Evolutionary conservation across 2,113 vertebrate genomes (phyloP), one percentile per base, ranked within the genome.

Genomic region (Oenanthe melanoleuca): DNA sequence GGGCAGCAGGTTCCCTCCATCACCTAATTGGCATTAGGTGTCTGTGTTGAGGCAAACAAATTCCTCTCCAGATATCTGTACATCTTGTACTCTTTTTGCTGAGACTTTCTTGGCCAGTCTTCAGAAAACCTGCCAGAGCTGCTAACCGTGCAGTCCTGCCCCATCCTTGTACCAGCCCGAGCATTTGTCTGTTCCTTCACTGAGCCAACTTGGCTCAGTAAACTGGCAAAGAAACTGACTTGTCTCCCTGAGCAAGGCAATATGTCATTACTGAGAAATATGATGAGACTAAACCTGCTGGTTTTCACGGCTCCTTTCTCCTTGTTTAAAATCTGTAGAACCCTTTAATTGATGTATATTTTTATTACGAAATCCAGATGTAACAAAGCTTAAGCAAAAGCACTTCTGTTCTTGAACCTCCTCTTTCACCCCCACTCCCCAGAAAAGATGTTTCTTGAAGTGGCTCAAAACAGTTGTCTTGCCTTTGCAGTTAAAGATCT

Each of bases 101-200:
- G 55, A 94, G 78, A 63, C 9, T 57, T 86, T 75, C 37, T 94
- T 89, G 90, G 63, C 50, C 23, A 42, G 1, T 57, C 45, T 89
- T 73, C 67, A 95, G 59, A 73, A 90, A 77, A 73, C 33, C 42
- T 83, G 63, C 29, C 23, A 77, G 33, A 73, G 82, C 67, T 95
- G 81, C 53, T 77, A 53, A 63, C 56, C 80, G 80, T 89, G 67
- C 79, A 86, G 66, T 77, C 55, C 71, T 92, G 45, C 45, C 45
- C 45, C 29, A 31, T 87, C 84, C 57, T 86, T 89, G 42, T 65
- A 73, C 31, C 53, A 75, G 66, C 74, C 85, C 11, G 2, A 75
- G 66, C 42, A 6, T 91, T 94, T 95, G 49, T 60, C 74, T 93
- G 23, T 91, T 96, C 23, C 23, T 50, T 84, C 13, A 1, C 33